Evolutionary conservation across 1,140 invertebrate genomes (phyloP), one percentile per base, ranked within the genome.

Genomic region (Galendromus occidentalis): DNA sequence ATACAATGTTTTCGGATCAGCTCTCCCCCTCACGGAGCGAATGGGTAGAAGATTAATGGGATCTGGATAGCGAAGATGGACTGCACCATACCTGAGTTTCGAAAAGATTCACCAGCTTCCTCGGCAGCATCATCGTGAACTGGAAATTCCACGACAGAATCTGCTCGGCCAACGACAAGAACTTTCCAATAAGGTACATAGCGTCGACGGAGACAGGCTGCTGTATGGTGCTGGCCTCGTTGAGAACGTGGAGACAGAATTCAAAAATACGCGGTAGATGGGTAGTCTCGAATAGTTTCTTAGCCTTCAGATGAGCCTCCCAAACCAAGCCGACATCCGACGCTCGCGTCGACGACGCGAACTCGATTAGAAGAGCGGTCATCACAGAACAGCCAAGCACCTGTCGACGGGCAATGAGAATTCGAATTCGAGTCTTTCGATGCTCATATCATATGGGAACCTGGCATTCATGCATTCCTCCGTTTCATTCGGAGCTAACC

Each of bases 321-420:
- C 85, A 91, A 17, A 86, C 84, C 44, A 92, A 74, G 9, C 87
- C 87, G 44, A 89, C 83, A 77, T 88, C 86, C 22, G 86, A 84
- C 7, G 87, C 86, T 73, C 88, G 85, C 0, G 84, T 80, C n/a
- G 86, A 87, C 42, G 82, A 85, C 45, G 86, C 84, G 79, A 88
- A 90, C 76, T 93, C 89, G 80, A 87, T 85, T 76, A 92, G 82
- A 42, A 92, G 76, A 9, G 86, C 82, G 64, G 83, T 79, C 68
- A 92, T 82, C 66, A 92, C 81, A 66, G 85, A 84, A 72, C 88
- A 91, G 9, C 86, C 87, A 41, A 91, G 75, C 66, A 80, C 70
- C 75, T 80, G 73, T 73, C 74, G 69, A 42, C 71, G 68, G 44
- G 45, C 4, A 39, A 47, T 5, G 45, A 47, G 18, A 47, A 5